Evolutionary conservation across 53 echinoderm and acorn worm species (phyloP).

Genomic region (Antedon mediterranea): DNA sequence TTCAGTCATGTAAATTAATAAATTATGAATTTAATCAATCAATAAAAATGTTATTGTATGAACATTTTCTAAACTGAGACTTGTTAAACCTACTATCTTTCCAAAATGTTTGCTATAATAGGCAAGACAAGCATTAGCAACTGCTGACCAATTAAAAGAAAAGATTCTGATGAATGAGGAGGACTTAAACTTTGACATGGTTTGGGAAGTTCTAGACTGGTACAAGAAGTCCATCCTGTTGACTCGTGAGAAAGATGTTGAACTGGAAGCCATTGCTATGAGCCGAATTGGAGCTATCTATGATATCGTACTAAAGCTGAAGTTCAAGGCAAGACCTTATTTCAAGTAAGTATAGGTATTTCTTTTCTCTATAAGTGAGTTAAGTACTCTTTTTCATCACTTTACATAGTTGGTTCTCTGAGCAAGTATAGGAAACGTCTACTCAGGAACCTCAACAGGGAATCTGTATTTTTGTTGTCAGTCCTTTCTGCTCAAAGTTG

Average conservation of each 20-base stretch:
- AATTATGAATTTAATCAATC: too few species aligned
- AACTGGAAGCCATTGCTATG: slow-evolving; percentile 26
- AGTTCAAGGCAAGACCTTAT: neutral
- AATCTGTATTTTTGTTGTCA: too few species aligned
- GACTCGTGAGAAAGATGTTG: slow-evolving; percentile 12
- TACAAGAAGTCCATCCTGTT: slow-evolving; percentile 14
- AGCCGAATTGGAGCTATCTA: slow-evolving; percentile 11
- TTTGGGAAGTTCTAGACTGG: slow-evolving; percentile 22
- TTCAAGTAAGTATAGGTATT: neutral
- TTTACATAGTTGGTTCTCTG: too few species aligned
- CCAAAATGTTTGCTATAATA: neutral
- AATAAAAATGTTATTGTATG: too few species aligned
- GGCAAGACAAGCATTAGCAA: neutral
- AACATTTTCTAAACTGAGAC: neutral
- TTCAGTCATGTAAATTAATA: too few species aligned
- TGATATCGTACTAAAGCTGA: neutral
- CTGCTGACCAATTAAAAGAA: slow-evolving; percentile 3
- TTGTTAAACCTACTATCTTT: neutral
- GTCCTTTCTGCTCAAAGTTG: too few species aligned
- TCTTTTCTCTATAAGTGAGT: neutral
- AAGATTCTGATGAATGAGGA: slow-evolving; percentile 8
- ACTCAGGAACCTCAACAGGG: too few species aligned
- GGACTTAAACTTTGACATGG: slow-evolving; percentile 9
- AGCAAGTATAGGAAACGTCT: too few species aligned
- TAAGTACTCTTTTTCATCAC: neutral